A percentile compares a stretch with the other conserved stretches of the same genome.
phyloP scores from a whole-genome alignment of 2,888 invertebrate species.

The Scaeva pyrastri region DNA sequence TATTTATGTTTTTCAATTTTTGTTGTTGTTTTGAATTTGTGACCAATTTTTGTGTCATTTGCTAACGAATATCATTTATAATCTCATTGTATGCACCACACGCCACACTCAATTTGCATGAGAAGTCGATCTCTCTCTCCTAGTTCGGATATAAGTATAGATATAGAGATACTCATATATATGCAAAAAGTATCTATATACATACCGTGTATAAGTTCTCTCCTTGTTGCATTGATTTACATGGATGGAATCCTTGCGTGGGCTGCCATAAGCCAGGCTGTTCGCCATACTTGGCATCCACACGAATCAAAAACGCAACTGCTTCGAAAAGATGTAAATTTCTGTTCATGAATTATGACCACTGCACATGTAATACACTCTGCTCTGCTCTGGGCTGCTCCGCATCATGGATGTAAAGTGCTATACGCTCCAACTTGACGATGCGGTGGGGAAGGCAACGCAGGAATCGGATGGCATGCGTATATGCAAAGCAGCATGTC shows the following conservation, averaged over 20 bases:
- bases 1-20: not conserved
- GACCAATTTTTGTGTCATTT: slow-evolving; percentile 73
- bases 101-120: slow-evolving; percentile 67
- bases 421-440: not conserved
- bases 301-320: slow-evolving; percentile 74
- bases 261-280: slow-evolving; percentile 38
- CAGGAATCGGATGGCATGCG: slow-evolving; percentile 64
- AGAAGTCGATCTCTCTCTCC: slow-evolving; percentile 29
- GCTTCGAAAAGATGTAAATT: slow-evolving; percentile 72
- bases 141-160: not conserved
- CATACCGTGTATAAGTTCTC: not conserved
- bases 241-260: slow-evolving; percentile 73
- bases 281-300: slow-evolving; percentile 71
- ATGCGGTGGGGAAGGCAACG: not conserved
- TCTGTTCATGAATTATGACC: slow-evolving; percentile 76
- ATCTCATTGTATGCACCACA: slow-evolving; percentile 68
- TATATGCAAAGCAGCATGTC: slow-evolving; percentile 70
- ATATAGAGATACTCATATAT: too few species aligned
- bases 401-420: slow-evolving; percentile 3
- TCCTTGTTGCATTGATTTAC: slow-evolving; percentile 64
- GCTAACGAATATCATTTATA: slow-evolving; percentile 75
- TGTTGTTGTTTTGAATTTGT: slow-evolving; percentile 45
- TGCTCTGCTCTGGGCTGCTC: not conserved
- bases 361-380: slow-evolving; percentile 72
- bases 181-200: not conserved